Evolutionary conservation across 1,140 invertebrate genomes (phyloP), one percentile per base, ranked within the genome.

Genomic region (Pararge aegeria): DNA sequence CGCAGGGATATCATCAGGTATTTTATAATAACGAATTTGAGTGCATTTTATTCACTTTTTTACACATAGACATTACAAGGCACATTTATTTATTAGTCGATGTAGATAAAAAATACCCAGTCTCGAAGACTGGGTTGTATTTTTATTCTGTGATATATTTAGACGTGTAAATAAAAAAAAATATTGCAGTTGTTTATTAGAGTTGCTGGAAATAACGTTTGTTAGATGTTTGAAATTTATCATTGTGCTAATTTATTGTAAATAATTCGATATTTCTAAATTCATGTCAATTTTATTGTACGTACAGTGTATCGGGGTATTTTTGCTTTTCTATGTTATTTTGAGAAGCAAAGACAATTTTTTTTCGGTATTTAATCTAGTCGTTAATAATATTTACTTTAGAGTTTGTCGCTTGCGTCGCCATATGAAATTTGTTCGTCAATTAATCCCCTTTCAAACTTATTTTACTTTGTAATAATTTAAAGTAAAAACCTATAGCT

Each of bases 81-180:
- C 34, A 42, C 37, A 13, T 50, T 42, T 50, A 59, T 59, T 60
- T 64, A 55, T 64, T 52, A 44, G 16, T 66, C 58, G 42, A 38
- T 50, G 44, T 59, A 67, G 55, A 66, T 51, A 56, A 52, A 52
- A 62, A 62, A 60, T 66, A 56, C 58, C 61, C 60, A 18, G 73
- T 78, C 80, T 84, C 9, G 56, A 79, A 83, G 80, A 79, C 74
- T 55, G 51, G 70, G 68, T 72, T 66, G 80, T 87, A 87, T 87
- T 85, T 84, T 80, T 71, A 85, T 78, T 78, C 84, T 87, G 84
- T 87, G 84, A 87, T 87, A 87, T 83, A 83, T 60, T 67, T 78
- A 80, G 71, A 64, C 59, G 66, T 78, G 72, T 83, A 82, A 77
- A 77, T 72, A 70, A 62, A 53, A 55, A 59, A 51, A 59, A 58